Percentiles rank a stretch among this genome's conserved stretches.
These are phyloP conservation scores for Epistrophe eligans DNA, from an alignment of 2,888 invertebrate species.

Conservation along the genomic window DNA sequence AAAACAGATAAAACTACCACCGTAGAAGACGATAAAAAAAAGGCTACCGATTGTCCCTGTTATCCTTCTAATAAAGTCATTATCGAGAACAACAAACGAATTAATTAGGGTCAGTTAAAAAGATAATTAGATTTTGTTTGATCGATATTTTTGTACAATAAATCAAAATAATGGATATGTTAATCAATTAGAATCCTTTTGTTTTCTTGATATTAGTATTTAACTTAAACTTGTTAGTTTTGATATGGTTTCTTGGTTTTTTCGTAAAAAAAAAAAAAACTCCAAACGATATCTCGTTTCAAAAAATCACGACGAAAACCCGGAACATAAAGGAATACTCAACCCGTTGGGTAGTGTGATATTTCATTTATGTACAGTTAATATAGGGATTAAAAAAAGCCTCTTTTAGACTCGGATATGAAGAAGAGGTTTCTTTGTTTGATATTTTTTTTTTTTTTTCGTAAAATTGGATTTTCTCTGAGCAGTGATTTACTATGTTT, in stretches of 20 bases:
- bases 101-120: slow-evolving; percentile 14
- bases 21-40: slow-evolving; percentile 19
- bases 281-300: slow-evolving; percentile 28
- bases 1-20: neutral
- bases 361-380: slow-evolving; percentile 44
- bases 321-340: slow-evolving; percentile 37
- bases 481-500: slow-evolving; percentile 47
- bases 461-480: slow-evolving; percentile 57
- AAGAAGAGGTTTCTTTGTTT: slow-evolving; percentile 12
- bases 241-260: slow-evolving; percentile 29
- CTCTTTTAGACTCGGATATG: slow-evolving; percentile 7
- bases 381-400: slow-evolving; percentile 15
- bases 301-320: slow-evolving; percentile 21
- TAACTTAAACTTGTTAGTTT: neutral
- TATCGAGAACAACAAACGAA: slow-evolving; percentile 21
- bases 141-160: slow-evolving; percentile 35
- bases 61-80: slow-evolving; percentile 50
- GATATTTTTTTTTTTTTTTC: slow-evolving; percentile 16
- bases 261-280: slow-evolving; percentile 17
- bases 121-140: slow-evolving; percentile 34
- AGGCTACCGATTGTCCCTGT: slow-evolving; percentile 43
- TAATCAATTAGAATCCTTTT: slow-evolving; percentile 9
- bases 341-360: slow-evolving; percentile 12
- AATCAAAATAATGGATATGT: slow-evolving; percentile 26
- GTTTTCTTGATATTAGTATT: slow-evolving; percentile 49